Conservation (phyloP, 2,113 vertebrate species). For the Etia nguti region DNA sequence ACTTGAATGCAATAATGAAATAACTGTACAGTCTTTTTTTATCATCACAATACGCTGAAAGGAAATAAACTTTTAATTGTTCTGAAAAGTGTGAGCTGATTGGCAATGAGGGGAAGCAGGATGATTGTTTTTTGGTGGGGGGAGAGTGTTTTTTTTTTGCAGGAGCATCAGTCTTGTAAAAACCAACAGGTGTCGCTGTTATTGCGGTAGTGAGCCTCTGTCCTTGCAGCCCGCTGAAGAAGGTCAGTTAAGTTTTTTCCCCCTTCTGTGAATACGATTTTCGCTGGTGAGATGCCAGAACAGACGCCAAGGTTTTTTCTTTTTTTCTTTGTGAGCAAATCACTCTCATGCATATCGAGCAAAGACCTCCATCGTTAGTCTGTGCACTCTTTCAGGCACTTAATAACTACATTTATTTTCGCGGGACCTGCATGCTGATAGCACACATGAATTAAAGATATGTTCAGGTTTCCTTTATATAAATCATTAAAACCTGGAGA, state of each 20-base stretch:
- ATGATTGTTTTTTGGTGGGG: neutral
- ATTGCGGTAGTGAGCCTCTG: slow-evolving; percentile 26
- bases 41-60: slow-evolving; percentile 45
- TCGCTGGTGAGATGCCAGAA: slow-evolving; percentile 46
- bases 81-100: neutral
- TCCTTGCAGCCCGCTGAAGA: slow-evolving; percentile 49
- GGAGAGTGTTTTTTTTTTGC: neutral
- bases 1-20: slow-evolving; percentile 66
- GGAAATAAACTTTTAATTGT: slow-evolving; percentile 67
- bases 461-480: neutral
- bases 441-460: neutral
- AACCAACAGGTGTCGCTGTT: slow-evolving; percentile 65
- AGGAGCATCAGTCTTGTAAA: neutral
- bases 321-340: neutral
- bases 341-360: neutral
- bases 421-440: neutral
- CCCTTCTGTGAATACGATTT: slow-evolving; percentile 5
- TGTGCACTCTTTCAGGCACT: neutral
- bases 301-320: neutral
- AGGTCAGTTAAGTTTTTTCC: slow-evolving; percentile 38
- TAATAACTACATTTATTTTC: neutral
- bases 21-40: slow-evolving; percentile 66
- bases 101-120: neutral
- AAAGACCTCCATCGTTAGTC: neutral
- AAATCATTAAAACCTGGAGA: neutral